Percentiles rank a stretch among this genome's conserved stretches.
Conservation (phyloP, 2,797 vertebrate species). For the Enteromius radiatus region DNA sequence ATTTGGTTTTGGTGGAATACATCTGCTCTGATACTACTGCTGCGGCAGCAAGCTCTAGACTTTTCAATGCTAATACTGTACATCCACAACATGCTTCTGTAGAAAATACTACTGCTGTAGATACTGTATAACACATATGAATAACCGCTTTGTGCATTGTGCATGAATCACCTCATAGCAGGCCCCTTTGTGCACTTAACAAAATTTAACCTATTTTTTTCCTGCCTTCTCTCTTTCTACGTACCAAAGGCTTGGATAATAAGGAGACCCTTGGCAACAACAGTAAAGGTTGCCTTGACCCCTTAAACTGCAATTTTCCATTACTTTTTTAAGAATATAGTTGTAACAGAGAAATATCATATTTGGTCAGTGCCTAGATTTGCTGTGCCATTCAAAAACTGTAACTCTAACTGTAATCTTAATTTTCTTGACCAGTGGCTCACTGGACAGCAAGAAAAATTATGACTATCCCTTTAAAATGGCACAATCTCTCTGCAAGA, state of each 20-base stretch:
- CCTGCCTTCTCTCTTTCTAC: neutral
- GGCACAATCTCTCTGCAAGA: neutral
- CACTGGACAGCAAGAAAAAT: neutral
- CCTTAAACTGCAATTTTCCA: neutral
- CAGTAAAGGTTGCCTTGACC: constrained; percentile 13
- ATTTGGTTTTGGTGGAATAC: too few species aligned
- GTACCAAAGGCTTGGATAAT: neutral
- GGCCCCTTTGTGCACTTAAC: neutral
- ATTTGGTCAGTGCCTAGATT: neutral
- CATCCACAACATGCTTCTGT: too few species aligned
- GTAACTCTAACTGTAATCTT: neutral
- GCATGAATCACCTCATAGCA: too few species aligned
- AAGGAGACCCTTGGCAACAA: neutral
- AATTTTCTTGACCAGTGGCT: neutral
- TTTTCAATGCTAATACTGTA: too few species aligned
- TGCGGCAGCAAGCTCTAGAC: too few species aligned
- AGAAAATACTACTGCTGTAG: too few species aligned
- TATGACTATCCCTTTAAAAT: neutral
- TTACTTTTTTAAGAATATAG: constrained; percentile 11
- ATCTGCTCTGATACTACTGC: too few species aligned
- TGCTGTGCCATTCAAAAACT: neutral
- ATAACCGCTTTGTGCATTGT: too few species aligned
- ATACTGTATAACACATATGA: too few species aligned
- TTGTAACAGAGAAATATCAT: neutral
- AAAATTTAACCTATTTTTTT: neutral